phyloP scores from a whole-genome alignment of 2,888 invertebrate genomes.

The Spodoptera littoralis region DNA sequence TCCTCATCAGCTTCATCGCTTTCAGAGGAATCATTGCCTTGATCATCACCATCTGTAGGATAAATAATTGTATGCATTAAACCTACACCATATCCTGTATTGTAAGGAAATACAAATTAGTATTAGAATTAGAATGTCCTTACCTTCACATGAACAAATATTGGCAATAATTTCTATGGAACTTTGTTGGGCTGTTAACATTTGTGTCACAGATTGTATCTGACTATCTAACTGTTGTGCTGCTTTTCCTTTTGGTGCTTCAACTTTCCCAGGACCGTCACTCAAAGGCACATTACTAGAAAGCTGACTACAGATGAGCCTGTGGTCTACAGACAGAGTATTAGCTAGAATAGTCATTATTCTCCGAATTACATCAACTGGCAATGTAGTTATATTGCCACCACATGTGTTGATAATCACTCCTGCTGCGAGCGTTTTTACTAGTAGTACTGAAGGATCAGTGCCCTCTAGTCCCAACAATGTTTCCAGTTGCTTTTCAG shows the following conservation, averaged over 20 bases:
- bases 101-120: too few relatives aligned
- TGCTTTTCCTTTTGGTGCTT: slow-evolving; percentile 74
- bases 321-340: slow-evolving; percentile 88
- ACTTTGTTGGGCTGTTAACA: slow-evolving; percentile 91
- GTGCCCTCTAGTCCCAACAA: slow-evolving; percentile 78
- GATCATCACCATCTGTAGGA: slow-evolving; percentile 72
- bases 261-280: slow-evolving; percentile 69
- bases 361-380: slow-evolving; percentile 82
- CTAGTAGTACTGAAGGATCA: slow-evolving; percentile 78
- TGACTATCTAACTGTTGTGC: slow-evolving; percentile 82
- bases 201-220: slow-evolving; percentile 83
- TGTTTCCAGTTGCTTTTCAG: slow-evolving; percentile 79
- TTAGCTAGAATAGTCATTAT: slow-evolving; percentile 86
- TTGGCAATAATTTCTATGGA: slow-evolving; percentile 92
- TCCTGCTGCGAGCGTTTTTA: slow-evolving; percentile 89
- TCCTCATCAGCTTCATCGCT: slow-evolving; percentile 82
- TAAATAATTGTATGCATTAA: not conserved
- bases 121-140: slow-evolving; percentile 26
- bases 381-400: slow-evolving; percentile 76
- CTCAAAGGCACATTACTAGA: slow-evolving; percentile 83
- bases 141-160: slow-evolving; percentile 91
- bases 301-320: slow-evolving; percentile 82
- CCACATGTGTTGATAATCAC: slow-evolving; percentile 87
- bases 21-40: slow-evolving; percentile 75
- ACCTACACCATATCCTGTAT: too few relatives aligned